phyloP scores from a whole-genome alignment of 2,888 invertebrate species.

The Quadriops clusia region DNA sequence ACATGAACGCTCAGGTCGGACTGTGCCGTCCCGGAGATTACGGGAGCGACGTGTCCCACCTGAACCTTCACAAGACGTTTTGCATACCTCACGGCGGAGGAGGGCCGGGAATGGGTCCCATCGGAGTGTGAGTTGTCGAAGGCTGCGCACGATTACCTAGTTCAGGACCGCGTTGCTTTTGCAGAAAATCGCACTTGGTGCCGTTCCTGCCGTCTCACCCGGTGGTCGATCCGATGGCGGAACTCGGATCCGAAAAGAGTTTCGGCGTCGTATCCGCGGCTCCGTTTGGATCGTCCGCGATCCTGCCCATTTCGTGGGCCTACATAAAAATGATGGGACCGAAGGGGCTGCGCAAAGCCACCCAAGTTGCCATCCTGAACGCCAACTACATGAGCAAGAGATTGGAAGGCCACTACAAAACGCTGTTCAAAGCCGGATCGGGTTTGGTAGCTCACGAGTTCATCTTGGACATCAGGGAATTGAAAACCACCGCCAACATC shows the following conservation, averaged over 20 bases:
- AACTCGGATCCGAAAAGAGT: slow-evolving; percentile 43
- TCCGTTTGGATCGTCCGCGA: slow-evolving; percentile 94
- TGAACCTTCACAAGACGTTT: slow-evolving; percentile 97
- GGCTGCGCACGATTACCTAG: too few relatives aligned
- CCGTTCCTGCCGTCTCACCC: slow-evolving; percentile 95
- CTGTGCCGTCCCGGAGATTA: slow-evolving; percentile 97
- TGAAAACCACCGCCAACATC: slow-evolving; percentile 88
- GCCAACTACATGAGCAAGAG: slow-evolving; percentile 97
- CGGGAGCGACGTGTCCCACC: slow-evolving; percentile 96
- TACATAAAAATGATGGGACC: slow-evolving; percentile 92
- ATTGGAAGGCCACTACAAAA: slow-evolving; percentile 76
- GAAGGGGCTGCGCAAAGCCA: slow-evolving; percentile 75
- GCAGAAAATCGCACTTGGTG: slow-evolving; percentile 89
- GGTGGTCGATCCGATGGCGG: slow-evolving; percentile 63
- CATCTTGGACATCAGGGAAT: slow-evolving; percentile 86
- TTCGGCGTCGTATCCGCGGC: slow-evolving; percentile 92
- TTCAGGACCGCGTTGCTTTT: slow-evolving; percentile 99
- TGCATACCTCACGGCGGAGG: slow-evolving; percentile 92
- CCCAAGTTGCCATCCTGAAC: slow-evolving; percentile 94
- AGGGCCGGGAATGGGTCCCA: too few relatives aligned
- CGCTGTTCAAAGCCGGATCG: slow-evolving; percentile 68
- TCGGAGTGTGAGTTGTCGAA: too few relatives aligned
- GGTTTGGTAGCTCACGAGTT: slow-evolving; percentile 93
- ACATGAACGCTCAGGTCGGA: slow-evolving; percentile 98
- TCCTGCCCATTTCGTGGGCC: slow-evolving; percentile 97